phyloP scores from a whole-genome alignment of 1,140 invertebrate genomes.

The Gryon sp. region DNA sequence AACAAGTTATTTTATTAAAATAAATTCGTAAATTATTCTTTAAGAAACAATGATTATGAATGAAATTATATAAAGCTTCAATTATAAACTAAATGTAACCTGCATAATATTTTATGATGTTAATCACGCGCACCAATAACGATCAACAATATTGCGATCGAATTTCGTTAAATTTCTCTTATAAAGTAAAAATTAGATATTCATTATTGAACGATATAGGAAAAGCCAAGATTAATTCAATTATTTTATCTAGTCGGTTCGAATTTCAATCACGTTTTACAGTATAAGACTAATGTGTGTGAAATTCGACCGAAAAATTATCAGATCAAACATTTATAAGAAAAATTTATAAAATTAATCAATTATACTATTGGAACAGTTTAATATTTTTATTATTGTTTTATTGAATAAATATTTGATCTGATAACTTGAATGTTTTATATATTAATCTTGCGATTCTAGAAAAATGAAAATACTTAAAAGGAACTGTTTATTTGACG shows the following conservation, averaged over 20 bases:
- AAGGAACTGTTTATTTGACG: not conserved
- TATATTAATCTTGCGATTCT: no score
- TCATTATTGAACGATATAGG: constrained; percentile 41
- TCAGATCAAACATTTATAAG: constrained; percentile 46
- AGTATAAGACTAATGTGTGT: no score
- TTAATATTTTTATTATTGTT: not conserved
- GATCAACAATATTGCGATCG: constrained; percentile 27
- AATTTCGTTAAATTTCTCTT: constrained; percentile 20
- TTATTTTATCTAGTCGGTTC: constrained; percentile 21
- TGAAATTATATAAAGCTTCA: no score
- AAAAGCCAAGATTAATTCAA: constrained; percentile 44
- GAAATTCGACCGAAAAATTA: constrained; percentile 14
- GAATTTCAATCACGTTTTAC: constrained; percentile 6
- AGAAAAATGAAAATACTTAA: no score
- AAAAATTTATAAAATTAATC: no score
- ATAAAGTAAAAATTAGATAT: constrained; percentile 27
- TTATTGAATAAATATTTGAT: constrained; percentile 45
- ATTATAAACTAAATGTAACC: no score
- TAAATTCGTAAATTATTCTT: no score
- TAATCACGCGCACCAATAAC: constrained; percentile 30
- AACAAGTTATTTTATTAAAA: no score
- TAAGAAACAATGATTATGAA: no score
- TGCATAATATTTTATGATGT: not conserved
- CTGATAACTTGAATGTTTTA: constrained; percentile 14
- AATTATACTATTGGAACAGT: no score